phyloP scores from a whole-genome alignment of 2,797 vertebrate genomes.

The Anniella stebbinsi region DNA sequence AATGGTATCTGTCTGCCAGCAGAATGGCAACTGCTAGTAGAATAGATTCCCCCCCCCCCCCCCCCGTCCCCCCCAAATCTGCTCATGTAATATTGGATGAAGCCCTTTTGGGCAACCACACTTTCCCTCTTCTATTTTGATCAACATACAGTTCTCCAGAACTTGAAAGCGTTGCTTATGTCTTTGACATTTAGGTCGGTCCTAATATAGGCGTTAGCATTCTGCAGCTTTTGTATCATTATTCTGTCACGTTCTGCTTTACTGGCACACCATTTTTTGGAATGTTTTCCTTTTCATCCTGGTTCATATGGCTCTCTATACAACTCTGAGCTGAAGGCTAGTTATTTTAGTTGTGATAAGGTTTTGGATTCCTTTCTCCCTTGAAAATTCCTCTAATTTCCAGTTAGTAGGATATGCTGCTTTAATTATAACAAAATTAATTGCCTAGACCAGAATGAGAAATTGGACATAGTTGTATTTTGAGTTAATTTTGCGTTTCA shows the following conservation, averaged over 20 bases:
- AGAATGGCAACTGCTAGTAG: background rate
- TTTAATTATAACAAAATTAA: slow-evolving; percentile 17
- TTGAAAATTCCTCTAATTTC: background rate
- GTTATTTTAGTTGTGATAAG: background rate
- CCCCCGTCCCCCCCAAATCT: too few relatives aligned
- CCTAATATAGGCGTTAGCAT: background rate
- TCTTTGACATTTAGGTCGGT: background rate
- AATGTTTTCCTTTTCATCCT: background rate
- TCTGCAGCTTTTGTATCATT: background rate
- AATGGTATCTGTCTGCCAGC: background rate
- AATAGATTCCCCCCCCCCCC: background rate
- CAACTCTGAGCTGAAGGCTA: background rate
- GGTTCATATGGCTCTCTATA: background rate
- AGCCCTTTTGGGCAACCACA: background rate
- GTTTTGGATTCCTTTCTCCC: background rate
- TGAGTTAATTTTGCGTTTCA: slow-evolving; percentile 29
- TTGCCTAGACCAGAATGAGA: slow-evolving; percentile 14
- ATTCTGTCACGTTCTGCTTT: background rate
- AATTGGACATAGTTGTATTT: slow-evolving; percentile 14
- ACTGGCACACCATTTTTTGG: background rate
- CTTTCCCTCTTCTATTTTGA: background rate
- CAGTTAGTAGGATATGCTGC: slow-evolving; percentile 21
- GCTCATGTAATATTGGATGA: background rate
- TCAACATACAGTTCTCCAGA: background rate
- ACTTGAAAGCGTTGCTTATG: background rate